These are phyloP conservation scores for Heliconius himera DNA, from an alignment of 1,140 invertebrate species.

Conservation along the genomic window DNA sequence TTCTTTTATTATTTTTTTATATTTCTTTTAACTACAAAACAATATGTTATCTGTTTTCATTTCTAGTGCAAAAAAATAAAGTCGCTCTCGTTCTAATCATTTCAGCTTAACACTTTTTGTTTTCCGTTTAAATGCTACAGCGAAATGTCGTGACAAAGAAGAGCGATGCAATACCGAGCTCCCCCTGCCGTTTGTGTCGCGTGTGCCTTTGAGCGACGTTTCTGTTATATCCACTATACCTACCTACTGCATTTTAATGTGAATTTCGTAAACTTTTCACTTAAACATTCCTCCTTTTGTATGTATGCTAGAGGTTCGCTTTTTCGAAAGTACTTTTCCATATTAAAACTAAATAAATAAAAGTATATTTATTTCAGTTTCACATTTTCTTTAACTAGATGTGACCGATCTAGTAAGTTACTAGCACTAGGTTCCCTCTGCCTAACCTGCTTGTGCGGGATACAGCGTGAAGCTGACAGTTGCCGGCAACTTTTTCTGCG, in stretches of 20 bases:
- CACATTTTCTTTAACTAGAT: no score
- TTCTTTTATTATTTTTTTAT: no score
- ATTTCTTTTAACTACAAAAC: no score
- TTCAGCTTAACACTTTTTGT: constrained; percentile 6
- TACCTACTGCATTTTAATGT: neutral
- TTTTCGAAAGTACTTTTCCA: no score
- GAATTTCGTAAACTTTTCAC: neutral
- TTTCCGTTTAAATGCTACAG: neutral
- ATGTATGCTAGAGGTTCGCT: neutral
- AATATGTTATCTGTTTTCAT: neutral
- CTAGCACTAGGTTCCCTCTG: no score
- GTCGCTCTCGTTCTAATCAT: neutral
- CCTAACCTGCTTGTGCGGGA: no score
- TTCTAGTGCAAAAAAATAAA: neutral
- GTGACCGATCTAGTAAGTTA: no score
- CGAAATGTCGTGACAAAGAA: constrained; percentile 7
- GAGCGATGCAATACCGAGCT: neutral
- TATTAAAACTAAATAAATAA: no score
- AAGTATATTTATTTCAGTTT: no score
- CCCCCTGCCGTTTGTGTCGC: neutral
- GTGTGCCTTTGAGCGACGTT: constrained; percentile 9
- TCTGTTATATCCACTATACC: constrained; percentile 5
- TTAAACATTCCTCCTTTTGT: neutral
- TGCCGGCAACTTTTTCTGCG: no score
- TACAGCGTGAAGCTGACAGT: no score